phyloP scores from a whole-genome alignment of 92 coral and sea anemone species.

The Parazoanthus atlanticus region DNA sequence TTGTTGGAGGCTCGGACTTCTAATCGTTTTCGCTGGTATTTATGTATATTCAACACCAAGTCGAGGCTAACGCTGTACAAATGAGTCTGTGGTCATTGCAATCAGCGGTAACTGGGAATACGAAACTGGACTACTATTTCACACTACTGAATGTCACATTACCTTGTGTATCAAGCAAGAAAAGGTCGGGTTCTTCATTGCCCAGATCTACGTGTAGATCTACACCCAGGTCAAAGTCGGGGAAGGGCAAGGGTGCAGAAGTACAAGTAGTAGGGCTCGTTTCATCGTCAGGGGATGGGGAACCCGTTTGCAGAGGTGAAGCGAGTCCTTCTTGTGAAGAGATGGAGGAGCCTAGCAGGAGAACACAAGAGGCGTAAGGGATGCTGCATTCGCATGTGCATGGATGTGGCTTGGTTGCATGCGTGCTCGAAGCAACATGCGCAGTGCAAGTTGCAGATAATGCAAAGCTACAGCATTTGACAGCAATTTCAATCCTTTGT shows the following conservation, averaged over 20 bases:
- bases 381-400: constrained; percentile 22
- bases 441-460: constrained; percentile 18
- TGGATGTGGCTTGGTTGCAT: constrained; percentile 5
- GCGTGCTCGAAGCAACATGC: neutral
- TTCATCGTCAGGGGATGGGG: constrained; percentile 93
- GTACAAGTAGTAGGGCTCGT: constrained; percentile 99
- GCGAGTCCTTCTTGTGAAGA: constrained; percentile 64
- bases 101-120: too few relatives aligned
- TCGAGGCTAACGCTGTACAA: too few relatives aligned
- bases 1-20: too few relatives aligned
- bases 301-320: constrained; percentile 88
- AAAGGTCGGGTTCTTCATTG: constrained; percentile 78
- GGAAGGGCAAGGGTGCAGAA: constrained; percentile 93
- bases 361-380: constrained; percentile 51
- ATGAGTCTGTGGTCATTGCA: too few relatives aligned
- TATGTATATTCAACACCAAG: too few relatives aligned
- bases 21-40: too few relatives aligned
- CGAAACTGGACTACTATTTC: neutral
- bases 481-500: neutral
- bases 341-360: constrained; percentile 74
- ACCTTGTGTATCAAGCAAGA: constrained; percentile 89
- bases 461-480: constrained; percentile 9
- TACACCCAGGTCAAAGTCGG: constrained; percentile 87
- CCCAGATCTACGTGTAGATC: constrained; percentile 88
- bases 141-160: constrained; percentile 53